Evolutionary conservation across 2,888 invertebrate species (phyloP).

Genomic region (Parnassius smintheus): DNA sequence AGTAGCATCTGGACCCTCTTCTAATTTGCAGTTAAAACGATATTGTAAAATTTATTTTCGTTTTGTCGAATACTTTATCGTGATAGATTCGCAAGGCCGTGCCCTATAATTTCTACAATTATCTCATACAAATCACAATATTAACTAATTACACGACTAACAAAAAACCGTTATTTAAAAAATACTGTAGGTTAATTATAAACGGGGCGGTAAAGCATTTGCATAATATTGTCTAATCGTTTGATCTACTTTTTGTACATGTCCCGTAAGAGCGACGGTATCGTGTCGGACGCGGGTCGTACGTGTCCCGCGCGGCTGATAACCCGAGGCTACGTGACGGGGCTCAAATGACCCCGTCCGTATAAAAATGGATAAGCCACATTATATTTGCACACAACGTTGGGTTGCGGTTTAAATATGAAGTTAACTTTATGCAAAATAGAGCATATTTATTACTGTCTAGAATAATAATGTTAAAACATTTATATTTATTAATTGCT

Average conservation of each 20-base stretch:
- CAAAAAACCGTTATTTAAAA: neutral
- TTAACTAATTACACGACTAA: too few relatives aligned
- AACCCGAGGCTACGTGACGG: slow-evolving; percentile 45
- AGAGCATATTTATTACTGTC: neutral
- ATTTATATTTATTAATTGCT: too few relatives aligned
- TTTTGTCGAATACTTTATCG: too few relatives aligned
- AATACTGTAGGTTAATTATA: neutral
- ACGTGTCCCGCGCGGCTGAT: slow-evolving; percentile 40
- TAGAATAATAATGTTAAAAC: too few relatives aligned
- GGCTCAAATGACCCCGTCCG: slow-evolving; percentile 36
- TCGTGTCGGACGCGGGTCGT: slow-evolving; percentile 36
- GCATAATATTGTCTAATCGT: slow-evolving; percentile 23
- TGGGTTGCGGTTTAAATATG: slow-evolving; percentile 14
- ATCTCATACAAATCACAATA: too few relatives aligned
- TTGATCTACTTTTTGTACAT: slow-evolving; percentile 16
- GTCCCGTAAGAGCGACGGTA: slow-evolving; percentile 23
- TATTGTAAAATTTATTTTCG: too few relatives aligned
- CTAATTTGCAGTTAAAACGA: too few relatives aligned
- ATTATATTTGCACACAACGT: slow-evolving; percentile 29
- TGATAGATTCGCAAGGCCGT: too few relatives aligned
- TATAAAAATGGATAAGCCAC: slow-evolving; percentile 45
- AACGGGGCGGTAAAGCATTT: slow-evolving; percentile 8
- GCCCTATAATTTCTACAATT: too few relatives aligned
- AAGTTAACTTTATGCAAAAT: neutral
- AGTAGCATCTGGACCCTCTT: too few relatives aligned